phyloP scores from a whole-genome alignment of 2,888 invertebrate species.

The Cheilosia vernalis region DNA sequence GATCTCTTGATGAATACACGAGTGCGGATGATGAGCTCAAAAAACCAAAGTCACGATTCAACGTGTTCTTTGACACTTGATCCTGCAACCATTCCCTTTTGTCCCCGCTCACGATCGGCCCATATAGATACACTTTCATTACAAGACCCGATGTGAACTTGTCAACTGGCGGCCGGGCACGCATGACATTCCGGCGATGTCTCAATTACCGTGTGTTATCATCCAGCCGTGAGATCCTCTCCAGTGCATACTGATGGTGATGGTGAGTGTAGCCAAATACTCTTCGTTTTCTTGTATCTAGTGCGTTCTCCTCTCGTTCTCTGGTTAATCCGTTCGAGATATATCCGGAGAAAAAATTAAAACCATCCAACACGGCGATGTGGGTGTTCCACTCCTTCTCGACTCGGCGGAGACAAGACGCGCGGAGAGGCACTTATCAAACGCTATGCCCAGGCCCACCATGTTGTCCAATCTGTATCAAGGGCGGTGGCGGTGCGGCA shows the following conservation, averaged over 20 bases:
- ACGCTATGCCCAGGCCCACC: slow-evolving; percentile 71
- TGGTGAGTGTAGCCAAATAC: slow-evolving; percentile 38
- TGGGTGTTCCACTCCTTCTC: slow-evolving; percentile 68
- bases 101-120: slow-evolving; percentile 17
- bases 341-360: slow-evolving; percentile 30
- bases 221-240: slow-evolving; percentile 42
- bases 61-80: slow-evolving; percentile 61
- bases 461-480: slow-evolving; percentile 73
- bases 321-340: slow-evolving; percentile 66
- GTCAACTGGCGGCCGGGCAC: slow-evolving; percentile 50
- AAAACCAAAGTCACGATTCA: slow-evolving; percentile 55
- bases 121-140: slow-evolving; percentile 1
- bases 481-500: slow-evolving; percentile 55
- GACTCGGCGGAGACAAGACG: slow-evolving; percentile 46
- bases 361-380: slow-evolving; percentile 57
- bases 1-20: slow-evolving; percentile 54
- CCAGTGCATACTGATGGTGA: slow-evolving; percentile 37
- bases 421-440: slow-evolving; percentile 69
- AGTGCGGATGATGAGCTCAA: slow-evolving; percentile 51
- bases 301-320: slow-evolving; percentile 48
- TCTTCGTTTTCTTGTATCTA: slow-evolving; percentile 20
- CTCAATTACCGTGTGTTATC: slow-evolving; percentile 67
- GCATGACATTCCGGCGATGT: slow-evolving; percentile 71
- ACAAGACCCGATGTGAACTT: slow-evolving; percentile 70
- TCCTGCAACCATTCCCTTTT: slow-evolving; percentile 47